A percentile compares a stretch with the other conserved stretches of the same genome.
These are phyloP conservation scores for Willowsia nigromaculata DNA, from an alignment of 2,888 invertebrate genomes.

Conservation along the genomic window DNA sequence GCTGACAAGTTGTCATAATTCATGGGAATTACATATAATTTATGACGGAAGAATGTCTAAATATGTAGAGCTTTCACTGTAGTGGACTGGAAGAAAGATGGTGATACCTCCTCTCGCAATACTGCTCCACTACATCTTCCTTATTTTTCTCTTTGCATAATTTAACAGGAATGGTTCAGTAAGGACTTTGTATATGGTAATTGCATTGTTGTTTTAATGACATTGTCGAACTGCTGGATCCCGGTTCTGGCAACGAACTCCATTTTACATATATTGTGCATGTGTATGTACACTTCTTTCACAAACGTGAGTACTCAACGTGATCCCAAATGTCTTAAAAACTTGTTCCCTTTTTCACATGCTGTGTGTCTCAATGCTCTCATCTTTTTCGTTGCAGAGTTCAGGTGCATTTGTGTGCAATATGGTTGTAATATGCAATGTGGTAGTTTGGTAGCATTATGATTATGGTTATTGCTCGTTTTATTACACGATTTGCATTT, in stretches of 20 bases:
- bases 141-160: neutral
- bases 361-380: neutral
- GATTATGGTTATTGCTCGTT: constrained; percentile 45
- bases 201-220: neutral
- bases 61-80: neutral
- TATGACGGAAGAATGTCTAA: neutral
- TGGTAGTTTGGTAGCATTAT: constrained; percentile 13
- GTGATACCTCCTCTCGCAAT: neutral
- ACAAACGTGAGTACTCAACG: neutral
- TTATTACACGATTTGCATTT: constrained; percentile 58
- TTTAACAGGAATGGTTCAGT: constrained; percentile 1
- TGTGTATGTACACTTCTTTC: neutral
- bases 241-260: neutral
- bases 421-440: neutral
- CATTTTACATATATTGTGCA: neutral
- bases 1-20: constrained; percentile 35
- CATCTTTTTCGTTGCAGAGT: neutral
- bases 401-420: constrained; percentile 2
- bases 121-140: neutral
- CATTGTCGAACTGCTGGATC: neutral
- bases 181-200: neutral
- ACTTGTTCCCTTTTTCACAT: neutral
- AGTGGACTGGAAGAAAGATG: neutral
- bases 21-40: constrained; percentile 5
- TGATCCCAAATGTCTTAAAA: neutral